These are phyloP conservation scores for Aphodius granarius DNA, from an alignment of 2,888 invertebrate genomes.

Conservation along the genomic window DNA sequence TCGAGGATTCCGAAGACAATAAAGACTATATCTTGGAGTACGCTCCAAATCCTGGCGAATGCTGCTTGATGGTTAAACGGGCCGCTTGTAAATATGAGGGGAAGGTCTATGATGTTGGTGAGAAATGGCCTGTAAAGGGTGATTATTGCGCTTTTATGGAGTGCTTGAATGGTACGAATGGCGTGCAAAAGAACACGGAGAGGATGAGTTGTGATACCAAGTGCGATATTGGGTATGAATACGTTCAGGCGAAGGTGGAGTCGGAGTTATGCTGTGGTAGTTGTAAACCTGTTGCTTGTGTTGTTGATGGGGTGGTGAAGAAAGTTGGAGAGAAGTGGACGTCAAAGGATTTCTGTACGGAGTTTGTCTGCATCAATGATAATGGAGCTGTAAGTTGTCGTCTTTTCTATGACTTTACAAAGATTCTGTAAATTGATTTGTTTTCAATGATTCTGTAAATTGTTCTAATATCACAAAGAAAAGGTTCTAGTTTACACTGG, in stretches of 20 bases:
- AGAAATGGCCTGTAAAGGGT: constrained; percentile 59
- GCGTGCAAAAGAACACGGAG: constrained; percentile 59
- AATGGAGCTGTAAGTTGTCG: constrained; percentile 52
- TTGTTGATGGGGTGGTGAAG: constrained; percentile 54
- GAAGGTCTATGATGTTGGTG: constrained; percentile 56
- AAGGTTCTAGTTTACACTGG: no score
- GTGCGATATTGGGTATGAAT: constrained; percentile 61
- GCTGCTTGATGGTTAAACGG: constrained; percentile 64
- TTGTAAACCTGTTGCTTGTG: constrained; percentile 62
- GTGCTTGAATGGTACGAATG: constrained; percentile 56
- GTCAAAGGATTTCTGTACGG: constrained; percentile 64
- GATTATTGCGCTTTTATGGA: constrained; percentile 61
- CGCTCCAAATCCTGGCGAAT: constrained; percentile 59
- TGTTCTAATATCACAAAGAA: no score
- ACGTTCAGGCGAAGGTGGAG: constrained; percentile 48
- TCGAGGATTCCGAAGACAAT: constrained; percentile 52
- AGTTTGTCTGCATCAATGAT: constrained; percentile 60
- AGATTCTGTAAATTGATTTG: no score
- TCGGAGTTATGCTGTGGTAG: constrained; percentile 65
- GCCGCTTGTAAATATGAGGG: constrained; percentile 60
- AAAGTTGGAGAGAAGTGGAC: constrained; percentile 61
- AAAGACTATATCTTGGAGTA: constrained; percentile 61
- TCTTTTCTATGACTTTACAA: constrained; percentile 14
- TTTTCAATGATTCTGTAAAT: no score
- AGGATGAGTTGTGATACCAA: constrained; percentile 58